These are phyloP conservation scores for Glomeris maerens DNA, from an alignment of 1,140 invertebrate species.

Conservation along the genomic window DNA sequence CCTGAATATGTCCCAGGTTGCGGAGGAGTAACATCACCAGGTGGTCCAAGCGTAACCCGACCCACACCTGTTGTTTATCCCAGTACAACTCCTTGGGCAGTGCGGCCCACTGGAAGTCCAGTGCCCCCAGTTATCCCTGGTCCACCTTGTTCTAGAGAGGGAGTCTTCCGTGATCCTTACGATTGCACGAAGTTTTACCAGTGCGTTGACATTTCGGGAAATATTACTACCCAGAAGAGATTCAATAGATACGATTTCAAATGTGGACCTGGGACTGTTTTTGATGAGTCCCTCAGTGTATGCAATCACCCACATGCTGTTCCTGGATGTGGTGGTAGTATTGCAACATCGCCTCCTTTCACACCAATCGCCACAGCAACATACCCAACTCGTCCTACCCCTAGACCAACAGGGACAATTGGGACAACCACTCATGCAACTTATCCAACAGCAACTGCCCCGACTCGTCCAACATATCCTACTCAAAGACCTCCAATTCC, in stretches of 20 bases:
- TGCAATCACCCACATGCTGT: constrained; percentile 5
- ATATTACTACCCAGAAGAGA: not conserved
- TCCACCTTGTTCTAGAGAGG: not conserved
- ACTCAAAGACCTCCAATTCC: not conserved
- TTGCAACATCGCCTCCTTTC: not conserved
- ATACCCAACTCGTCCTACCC: not conserved
- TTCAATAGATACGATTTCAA: not conserved
- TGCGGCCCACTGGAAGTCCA: not conserved
- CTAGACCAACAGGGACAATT: not conserved
- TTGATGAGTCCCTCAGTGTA: not conserved
- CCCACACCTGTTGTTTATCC: not conserved
- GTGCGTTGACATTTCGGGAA: not conserved
- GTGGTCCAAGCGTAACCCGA: not conserved
- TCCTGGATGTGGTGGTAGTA: not conserved
- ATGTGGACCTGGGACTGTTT: constrained; percentile 2
- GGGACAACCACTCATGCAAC: not conserved
- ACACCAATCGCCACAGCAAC: not conserved
- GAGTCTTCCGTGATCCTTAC: constrained; percentile 2
- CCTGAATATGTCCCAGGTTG: not conserved
- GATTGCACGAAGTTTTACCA: not conserved
- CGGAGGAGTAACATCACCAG: not conserved
- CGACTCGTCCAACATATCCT: not conserved
- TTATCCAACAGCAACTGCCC: not conserved
- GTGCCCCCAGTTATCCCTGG: not conserved
- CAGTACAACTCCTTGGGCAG: not conserved